phyloP scores from a whole-genome alignment of 2,113 vertebrate genomes.

The Leucosticte australis region DNA sequence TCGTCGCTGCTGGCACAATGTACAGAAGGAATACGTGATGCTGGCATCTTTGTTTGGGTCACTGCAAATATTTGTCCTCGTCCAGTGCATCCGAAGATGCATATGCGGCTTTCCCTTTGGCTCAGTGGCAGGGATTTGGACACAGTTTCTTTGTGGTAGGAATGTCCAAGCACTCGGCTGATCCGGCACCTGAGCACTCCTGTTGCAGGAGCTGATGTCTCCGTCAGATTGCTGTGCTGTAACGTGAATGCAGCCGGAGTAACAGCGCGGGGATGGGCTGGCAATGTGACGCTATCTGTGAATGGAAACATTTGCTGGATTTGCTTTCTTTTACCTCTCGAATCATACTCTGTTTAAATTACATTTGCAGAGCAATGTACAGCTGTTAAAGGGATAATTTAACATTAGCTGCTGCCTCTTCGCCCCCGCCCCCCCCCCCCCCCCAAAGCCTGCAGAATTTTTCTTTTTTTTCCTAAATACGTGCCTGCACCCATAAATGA shows the following conservation, averaged over 20 bases:
- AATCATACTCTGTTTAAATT: neutral
- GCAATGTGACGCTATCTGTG: neutral
- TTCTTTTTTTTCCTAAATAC: neutral
- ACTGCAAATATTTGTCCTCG: neutral
- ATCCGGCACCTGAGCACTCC: neutral
- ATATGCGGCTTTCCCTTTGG: neutral
- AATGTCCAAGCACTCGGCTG: neutral
- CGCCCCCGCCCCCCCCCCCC: fast-evolving
- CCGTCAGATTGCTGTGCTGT: neutral
- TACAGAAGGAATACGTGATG: neutral
- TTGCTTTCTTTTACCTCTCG: neutral
- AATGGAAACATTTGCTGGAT: neutral
- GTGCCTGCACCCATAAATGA: neutral
- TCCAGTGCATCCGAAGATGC: neutral
- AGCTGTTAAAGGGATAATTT: neutral
- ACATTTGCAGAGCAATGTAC: neutral
- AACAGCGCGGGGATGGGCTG: neutral
- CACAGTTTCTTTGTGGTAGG: neutral
- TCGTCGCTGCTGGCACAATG: neutral
- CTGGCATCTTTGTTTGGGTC: neutral
- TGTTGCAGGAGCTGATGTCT: neutral
- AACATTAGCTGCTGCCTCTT: neutral
- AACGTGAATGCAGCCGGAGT: neutral
- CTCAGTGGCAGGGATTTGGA: neutral
- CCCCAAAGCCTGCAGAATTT: neutral